Percentiles rank a stretch among this genome's conserved stretches.
These are phyloP conservation scores for Drosophila ercepeae DNA, from an alignment of 1,140 invertebrate species.

Conservation along the genomic window DNA sequence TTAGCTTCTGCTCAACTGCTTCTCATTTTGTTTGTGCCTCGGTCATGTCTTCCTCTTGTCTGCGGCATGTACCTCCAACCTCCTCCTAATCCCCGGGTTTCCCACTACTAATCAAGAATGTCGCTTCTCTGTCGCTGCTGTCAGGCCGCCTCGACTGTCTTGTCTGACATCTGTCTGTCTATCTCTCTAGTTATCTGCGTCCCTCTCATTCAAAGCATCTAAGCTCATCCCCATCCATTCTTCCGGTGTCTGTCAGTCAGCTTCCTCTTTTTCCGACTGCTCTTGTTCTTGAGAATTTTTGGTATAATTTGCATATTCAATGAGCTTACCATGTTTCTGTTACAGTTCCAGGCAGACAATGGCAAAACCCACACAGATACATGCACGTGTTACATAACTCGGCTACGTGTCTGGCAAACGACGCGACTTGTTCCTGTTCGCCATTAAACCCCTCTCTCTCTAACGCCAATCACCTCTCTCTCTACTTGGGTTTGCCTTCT, in stretches of 20 bases:
- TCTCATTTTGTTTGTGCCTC: background rate
- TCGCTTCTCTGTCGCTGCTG: conserved; percentile 30
- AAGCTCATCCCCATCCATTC: background rate
- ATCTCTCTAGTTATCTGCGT: conserved; percentile 20
- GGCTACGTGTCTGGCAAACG: conserved; percentile 66
- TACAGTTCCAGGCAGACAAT: conserved; percentile 5
- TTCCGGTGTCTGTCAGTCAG: conserved; percentile 22
- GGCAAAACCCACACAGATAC: conserved; percentile 8
- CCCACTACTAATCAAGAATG: conserved; percentile 48
- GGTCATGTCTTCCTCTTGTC: conserved; percentile 18
- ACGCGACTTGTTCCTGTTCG: conserved; percentile 44
- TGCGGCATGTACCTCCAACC: conserved; percentile 26
- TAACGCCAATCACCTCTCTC: background rate
- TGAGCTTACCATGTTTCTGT: conserved; percentile 57
- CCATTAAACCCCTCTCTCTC: background rate
- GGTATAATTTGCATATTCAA: conserved; percentile 82
- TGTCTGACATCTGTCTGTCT: conserved; percentile 70
- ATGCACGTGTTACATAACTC: conserved; percentile 76
- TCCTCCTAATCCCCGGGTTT: background rate
- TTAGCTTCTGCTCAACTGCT: conserved; percentile 39
- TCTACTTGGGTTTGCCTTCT: background rate
- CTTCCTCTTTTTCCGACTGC: conserved; percentile 28
- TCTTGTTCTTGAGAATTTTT: conserved; percentile 55
- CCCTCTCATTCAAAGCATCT: background rate
- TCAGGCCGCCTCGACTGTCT: conserved; percentile 26